These are phyloP conservation scores for Myiagra hebetior DNA, from an alignment of 2,113 vertebrate genomes.

Conservation along the genomic window DNA sequence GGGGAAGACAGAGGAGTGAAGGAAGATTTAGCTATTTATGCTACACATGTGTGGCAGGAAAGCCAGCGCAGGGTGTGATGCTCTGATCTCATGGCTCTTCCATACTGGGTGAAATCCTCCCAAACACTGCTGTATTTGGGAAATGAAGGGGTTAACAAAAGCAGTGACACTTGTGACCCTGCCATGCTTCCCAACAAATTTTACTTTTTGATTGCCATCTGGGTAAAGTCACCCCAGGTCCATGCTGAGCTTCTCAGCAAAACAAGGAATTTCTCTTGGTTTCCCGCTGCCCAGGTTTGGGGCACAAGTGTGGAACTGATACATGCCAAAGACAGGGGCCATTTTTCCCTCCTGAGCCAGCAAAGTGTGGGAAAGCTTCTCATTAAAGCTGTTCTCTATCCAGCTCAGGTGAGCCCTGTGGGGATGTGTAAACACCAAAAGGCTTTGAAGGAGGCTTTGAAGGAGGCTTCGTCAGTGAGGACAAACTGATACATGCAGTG, in stretches of 20 bases:
- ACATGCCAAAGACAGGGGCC: not conserved
- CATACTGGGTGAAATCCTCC: not conserved
- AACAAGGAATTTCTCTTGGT: not conserved
- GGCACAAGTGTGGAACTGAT: fast-evolving
- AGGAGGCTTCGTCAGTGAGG: not conserved
- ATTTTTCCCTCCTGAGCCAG: not conserved
- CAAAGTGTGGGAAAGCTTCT: not conserved
- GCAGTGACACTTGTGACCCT: fast-evolving
- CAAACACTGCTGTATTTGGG: not conserved
- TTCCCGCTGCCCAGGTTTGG: not conserved
- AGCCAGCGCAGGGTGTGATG: not conserved
- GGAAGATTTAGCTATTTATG: not conserved
- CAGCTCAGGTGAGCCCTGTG: not conserved
- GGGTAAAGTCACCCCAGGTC: not conserved
- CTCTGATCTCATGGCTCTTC: not conserved
- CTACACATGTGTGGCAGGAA: not conserved
- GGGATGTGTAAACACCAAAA: not conserved
- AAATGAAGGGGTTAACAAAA: not conserved
- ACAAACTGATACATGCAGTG: not conserved
- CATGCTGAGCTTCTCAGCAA: not conserved
- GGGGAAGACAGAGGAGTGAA: fast-evolving
- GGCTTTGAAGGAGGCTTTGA: not conserved
- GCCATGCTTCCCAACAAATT: not conserved
- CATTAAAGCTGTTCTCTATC: not conserved
- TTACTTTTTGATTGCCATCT: not conserved